Conservation (phyloP, 2,797 vertebrate species). For the Iguana delicatissima region DNA sequence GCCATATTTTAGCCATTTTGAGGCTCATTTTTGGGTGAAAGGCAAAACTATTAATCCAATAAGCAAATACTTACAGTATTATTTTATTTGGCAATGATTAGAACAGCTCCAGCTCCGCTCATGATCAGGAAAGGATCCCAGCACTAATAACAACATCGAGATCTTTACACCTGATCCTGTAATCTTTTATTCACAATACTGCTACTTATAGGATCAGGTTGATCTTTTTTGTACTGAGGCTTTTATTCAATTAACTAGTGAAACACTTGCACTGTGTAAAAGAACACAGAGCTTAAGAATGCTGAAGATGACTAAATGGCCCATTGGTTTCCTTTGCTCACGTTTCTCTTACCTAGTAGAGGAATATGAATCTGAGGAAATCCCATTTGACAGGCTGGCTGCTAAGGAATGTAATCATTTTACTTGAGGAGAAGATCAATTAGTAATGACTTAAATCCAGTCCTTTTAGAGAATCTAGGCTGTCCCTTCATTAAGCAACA, state of each 20-base stretch:
- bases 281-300: neutral
- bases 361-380: slow-evolving; percentile 67
- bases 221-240: neutral
- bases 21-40: too few relatives aligned
- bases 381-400: slow-evolving; percentile 61
- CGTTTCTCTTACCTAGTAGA: slow-evolving; percentile 44
- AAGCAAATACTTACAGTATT: neutral
- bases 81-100: neutral
- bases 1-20: too few relatives aligned
- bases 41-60: too few relatives aligned
- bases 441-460: slow-evolving; percentile 77
- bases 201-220: neutral
- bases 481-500: slow-evolving; percentile 84
- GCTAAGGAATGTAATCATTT: slow-evolving; percentile 71
- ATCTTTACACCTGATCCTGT: neutral
- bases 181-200: neutral
- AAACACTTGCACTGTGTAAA: neutral
- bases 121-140: neutral
- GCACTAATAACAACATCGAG: neutral
- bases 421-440: slow-evolving; percentile 73
- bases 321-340: neutral
- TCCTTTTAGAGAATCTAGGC: slow-evolving; percentile 71
- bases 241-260: neutral
- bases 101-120: neutral
- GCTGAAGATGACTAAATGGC: slow-evolving; percentile 39